Percentiles rank a stretch among this genome's conserved stretches.
These are phyloP conservation scores for Cyrtodaria siliqua DNA, from an alignment of 2,888 invertebrate species.

Conservation along the genomic window DNA sequence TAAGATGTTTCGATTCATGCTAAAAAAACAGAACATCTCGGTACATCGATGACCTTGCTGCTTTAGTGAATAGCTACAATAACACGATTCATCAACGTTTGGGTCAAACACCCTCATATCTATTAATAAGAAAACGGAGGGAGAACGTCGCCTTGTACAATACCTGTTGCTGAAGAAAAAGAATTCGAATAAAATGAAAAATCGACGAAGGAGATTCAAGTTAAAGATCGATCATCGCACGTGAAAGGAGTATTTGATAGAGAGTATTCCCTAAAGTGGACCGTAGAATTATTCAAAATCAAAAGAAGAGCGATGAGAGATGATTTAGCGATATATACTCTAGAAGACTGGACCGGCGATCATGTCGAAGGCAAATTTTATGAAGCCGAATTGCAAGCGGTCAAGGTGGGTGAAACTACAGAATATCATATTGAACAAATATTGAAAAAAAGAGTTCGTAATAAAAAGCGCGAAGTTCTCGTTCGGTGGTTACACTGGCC, in stretches of 20 bases:
- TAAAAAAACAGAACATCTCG: conserved; percentile 5
- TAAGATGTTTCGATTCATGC: conserved; percentile 9
- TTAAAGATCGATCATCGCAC: neutral
- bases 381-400: conserved; percentile 7
- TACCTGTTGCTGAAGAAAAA: conserved; percentile 16
- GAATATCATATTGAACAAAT: conserved; percentile 9
- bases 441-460: conserved; percentile 11
- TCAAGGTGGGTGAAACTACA: neutral
- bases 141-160: neutral
- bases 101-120: neutral
- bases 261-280: conserved; percentile 7
- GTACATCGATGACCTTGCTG: neutral
- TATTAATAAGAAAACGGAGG: neutral
- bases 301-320: neutral
- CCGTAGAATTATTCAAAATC: neutral
- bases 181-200: conserved; percentile 4
- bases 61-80: neutral
- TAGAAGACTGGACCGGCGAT: conserved; percentile 16
- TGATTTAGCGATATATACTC: neutral
- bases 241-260: neutral
- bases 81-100: neutral
- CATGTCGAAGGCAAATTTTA: conserved; percentile 19
- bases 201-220: neutral
- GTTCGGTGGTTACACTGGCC: too few species aligned
- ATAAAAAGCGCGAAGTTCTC: too few species aligned